A percentile compares a stretch with the other conserved stretches of the same genome.
Evolutionary conservation across 1,140 invertebrate species (phyloP).

Genomic region (Aphaenogaster rudis): DNA sequence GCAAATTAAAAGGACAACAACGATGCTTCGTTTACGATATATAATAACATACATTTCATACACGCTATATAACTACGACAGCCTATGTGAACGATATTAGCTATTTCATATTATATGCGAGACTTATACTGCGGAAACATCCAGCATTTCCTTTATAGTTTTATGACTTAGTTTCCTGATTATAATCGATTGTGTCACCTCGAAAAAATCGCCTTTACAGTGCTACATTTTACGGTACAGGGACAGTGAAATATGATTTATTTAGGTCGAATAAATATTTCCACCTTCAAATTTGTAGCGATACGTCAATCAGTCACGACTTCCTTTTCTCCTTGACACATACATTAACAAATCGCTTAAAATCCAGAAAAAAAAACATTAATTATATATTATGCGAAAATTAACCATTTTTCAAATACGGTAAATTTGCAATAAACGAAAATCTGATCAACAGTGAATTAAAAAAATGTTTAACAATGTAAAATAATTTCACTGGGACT

Average conservation of each 20-base stretch:
- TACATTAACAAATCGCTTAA: slow-evolving; percentile 1
- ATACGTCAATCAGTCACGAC: not conserved
- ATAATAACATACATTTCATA: slow-evolving; percentile 30
- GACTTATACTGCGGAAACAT: slow-evolving; percentile 34
- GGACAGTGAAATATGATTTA: slow-evolving; percentile 11
- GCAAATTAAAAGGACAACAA: slow-evolving; percentile 13
- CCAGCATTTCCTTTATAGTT: slow-evolving; percentile 35
- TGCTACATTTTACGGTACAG: not conserved
- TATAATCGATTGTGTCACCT: not conserved
- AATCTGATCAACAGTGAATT: not conserved
- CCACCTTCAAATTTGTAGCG: not conserved
- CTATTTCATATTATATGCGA: not conserved
- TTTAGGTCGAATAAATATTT: slow-evolving; percentile 3
- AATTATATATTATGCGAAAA: not conserved
- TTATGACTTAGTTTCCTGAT: slow-evolving; percentile 36
- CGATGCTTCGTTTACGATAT: not conserved
- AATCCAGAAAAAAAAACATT: not conserved
- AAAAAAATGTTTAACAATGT: not conserved
- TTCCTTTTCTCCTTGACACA: not conserved
- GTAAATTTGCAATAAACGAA: not conserved
- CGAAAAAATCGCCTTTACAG: not conserved
- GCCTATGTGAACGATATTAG: slow-evolving; percentile 35
- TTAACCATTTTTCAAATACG: not conserved
- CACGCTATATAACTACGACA: slow-evolving; percentile 19
- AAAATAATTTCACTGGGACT: slow-evolving; percentile 13